A percentile compares a stretch with the other conserved stretches of the same genome.
These are phyloP conservation scores for Pitangus sulphuratus DNA, from an alignment of 2,797 vertebrate species.

Conservation along the genomic window DNA sequence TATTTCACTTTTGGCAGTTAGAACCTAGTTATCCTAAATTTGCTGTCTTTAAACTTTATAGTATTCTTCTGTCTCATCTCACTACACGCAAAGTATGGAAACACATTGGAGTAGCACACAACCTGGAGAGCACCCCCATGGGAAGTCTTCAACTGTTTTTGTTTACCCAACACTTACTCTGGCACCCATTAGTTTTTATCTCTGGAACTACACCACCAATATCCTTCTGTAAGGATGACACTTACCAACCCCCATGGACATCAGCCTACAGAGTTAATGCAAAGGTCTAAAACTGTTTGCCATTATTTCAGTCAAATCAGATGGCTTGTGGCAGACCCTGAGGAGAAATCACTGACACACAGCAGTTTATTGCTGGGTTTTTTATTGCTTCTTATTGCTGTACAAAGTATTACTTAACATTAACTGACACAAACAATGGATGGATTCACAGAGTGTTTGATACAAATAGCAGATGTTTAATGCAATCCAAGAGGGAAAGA, in stretches of 20 bases:
- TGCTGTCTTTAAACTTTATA: not conserved
- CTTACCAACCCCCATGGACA: not conserved
- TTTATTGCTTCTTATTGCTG: conserved; percentile 65
- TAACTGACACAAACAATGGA: conserved; percentile 70
- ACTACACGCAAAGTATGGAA: not conserved
- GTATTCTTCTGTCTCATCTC: not conserved
- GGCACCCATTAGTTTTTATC: not conserved
- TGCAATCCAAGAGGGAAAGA: not conserved
- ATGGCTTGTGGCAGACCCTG: conserved; percentile 40
- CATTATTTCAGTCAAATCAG: conserved; percentile 67
- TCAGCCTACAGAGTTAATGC: conserved; percentile 21
- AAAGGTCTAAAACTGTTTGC: conserved; percentile 41
- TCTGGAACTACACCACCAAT: not conserved
- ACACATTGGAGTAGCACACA: not conserved
- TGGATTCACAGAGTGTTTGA: conserved; percentile 55
- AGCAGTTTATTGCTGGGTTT: conserved; percentile 51
- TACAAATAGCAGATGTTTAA: conserved; percentile 50
- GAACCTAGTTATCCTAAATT: not conserved
- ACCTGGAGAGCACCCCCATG: not conserved
- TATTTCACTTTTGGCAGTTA: not conserved
- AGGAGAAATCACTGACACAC: conserved; percentile 66
- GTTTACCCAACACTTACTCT: not conserved
- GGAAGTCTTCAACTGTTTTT: not conserved
- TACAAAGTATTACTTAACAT: conserved; percentile 68
- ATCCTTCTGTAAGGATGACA: not conserved